Percentiles rank a stretch among this genome's conserved stretches.
Evolutionary conservation across 2,888 invertebrate species (phyloP).

Genomic region (Drosophila longiperda): DNA sequence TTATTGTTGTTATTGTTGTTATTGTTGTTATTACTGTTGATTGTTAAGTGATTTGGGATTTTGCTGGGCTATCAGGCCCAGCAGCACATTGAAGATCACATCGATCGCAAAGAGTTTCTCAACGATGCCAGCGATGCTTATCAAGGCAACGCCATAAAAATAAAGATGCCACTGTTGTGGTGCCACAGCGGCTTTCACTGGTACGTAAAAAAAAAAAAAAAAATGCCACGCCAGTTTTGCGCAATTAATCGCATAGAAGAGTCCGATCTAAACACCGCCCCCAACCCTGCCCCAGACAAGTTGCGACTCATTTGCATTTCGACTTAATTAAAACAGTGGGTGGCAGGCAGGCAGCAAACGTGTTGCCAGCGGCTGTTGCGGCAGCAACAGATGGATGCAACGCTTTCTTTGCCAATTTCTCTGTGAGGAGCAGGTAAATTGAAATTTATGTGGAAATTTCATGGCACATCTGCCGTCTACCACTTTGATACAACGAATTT

Average conservation of each 20-base stretch:
- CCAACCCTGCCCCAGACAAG: constrained; percentile 34
- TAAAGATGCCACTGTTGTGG: constrained; percentile 72
- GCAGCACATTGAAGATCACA: constrained; percentile 13
- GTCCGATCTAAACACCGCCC: constrained; percentile 64
- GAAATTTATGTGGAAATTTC: constrained; percentile 72
- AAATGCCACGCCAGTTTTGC: constrained; percentile 72
- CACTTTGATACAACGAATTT: constrained; percentile 50
- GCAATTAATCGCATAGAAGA: constrained; percentile 76
- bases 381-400: constrained; percentile 31
- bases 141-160: constrained; percentile 46
- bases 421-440: constrained; percentile 44
- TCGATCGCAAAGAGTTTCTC: constrained; percentile 32
- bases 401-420: constrained; percentile 72
- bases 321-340: constrained; percentile 79
- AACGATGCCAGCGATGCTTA: constrained; percentile 23
- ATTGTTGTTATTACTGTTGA: constrained; percentile 56
- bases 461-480: constrained; percentile 71
- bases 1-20: constrained; percentile 21
- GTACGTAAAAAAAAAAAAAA: constrained; percentile 43
- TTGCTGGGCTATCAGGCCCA: constrained; percentile 55
- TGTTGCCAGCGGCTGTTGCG: constrained; percentile 20
- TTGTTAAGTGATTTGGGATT: constrained; percentile 73
- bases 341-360: constrained; percentile 46
- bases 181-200: constrained; percentile 67
- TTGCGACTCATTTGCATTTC: constrained; percentile 71